A percentile compares a stretch with the other conserved stretches of the same genome.
These are phyloP conservation scores for Kryptolebias marmoratus DNA, from an alignment of 2,113 vertebrate species.

Conservation along the genomic window DNA sequence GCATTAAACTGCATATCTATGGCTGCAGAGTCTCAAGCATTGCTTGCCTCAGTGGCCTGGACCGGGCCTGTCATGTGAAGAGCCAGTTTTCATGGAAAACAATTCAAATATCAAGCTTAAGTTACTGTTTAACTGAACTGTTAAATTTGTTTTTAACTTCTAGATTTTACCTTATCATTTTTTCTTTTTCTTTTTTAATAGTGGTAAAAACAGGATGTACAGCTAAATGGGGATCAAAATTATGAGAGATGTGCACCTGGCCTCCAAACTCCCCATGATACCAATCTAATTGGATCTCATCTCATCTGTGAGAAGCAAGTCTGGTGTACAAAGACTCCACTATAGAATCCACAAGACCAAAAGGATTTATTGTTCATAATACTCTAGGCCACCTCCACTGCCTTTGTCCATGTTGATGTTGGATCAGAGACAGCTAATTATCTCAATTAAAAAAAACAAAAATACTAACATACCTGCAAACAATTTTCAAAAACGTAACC, in stretches of 20 bases:
- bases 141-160: conserved; percentile 39
- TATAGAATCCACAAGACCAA: background rate
- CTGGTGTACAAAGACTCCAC: background rate
- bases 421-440: background rate
- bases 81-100: conserved; percentile 32
- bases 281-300: background rate
- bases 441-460: no score
- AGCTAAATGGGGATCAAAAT: no score
- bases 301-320: background rate
- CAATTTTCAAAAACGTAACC: background rate
- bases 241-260: background rate
- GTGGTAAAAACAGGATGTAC: no score
- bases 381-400: no score
- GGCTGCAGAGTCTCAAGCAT: conserved; percentile 66
- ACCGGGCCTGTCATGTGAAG: conserved; percentile 39
- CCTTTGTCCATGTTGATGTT: no score
- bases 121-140: conserved; percentile 22
- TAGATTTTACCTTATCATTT: background rate
- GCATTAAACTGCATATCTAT: conserved; percentile 75
- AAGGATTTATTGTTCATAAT: background rate
- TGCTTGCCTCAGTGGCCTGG: conserved; percentile 45
- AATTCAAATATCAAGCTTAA: conserved; percentile 46
- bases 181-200: background rate
- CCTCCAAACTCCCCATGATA: background rate
- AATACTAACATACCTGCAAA: no score